A percentile compares a stretch with the other conserved stretches of the same genome.
These are phyloP conservation scores for Aldabrachelys gigantea DNA, from an alignment of 2,113 vertebrate species.

Conservation along the genomic window DNA sequence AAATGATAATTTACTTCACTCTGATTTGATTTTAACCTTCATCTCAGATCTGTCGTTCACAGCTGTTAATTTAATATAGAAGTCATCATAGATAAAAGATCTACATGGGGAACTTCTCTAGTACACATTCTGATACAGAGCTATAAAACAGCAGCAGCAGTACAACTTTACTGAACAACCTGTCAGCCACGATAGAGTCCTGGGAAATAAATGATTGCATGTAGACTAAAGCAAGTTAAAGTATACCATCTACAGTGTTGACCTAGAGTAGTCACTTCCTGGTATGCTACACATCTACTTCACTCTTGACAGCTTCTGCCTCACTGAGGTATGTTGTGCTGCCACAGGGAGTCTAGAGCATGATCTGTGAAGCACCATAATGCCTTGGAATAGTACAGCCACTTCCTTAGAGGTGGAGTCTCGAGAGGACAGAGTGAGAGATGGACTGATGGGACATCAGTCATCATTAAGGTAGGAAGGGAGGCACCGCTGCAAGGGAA, in stretches of 20 bases:
- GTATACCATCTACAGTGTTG: neutral
- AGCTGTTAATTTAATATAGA: neutral
- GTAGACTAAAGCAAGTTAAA: neutral
- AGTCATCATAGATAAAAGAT: neutral
- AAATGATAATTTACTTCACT: neutral
- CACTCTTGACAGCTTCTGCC: neutral
- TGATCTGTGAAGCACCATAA: neutral
- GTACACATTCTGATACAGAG: accelerated
- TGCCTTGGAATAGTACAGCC: neutral
- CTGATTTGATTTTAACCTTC: neutral
- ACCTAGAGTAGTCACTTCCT: neutral
- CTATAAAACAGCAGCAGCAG: neutral
- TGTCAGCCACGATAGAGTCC: accelerated
- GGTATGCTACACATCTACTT: accelerated
- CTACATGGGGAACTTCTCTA: accelerated
- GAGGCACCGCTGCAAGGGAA: neutral
- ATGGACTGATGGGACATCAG: neutral
- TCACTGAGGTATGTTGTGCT: accelerated
- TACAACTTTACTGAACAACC: accelerated
- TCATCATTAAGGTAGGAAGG: neutral
- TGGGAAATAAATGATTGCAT: accelerated
- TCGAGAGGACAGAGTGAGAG: neutral
- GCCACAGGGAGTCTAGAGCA: neutral
- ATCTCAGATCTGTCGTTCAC: accelerated
- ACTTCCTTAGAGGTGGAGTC: neutral